phyloP scores from a whole-genome alignment of 2,888 invertebrate species.

The Xestia ashworthii region DNA sequence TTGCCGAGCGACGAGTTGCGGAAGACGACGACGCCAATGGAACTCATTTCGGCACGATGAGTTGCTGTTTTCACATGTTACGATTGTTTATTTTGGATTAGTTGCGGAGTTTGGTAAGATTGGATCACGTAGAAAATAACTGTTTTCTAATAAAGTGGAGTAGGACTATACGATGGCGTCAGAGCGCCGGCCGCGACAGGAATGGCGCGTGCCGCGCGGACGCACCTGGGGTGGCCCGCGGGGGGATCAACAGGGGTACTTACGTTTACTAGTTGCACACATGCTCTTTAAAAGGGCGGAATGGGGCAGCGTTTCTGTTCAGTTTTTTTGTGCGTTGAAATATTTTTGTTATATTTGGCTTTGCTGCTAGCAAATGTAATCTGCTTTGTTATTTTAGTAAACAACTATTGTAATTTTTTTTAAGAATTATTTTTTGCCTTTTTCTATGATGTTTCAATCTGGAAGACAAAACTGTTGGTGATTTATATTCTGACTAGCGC shows the following conservation, averaged over 20 bases:
- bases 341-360: slow-evolving; percentile 4
- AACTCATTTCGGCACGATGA: slow-evolving; percentile 87
- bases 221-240: slow-evolving; percentile 89
- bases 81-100: slow-evolving; percentile 78
- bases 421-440: background rate
- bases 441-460: background rate
- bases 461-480: too few relatives aligned
- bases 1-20: slow-evolving; percentile 91
- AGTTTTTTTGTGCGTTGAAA: slow-evolving; percentile 15
- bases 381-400: background rate
- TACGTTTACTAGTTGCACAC: slow-evolving; percentile 90
- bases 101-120: slow-evolving; percentile 73
- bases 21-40: slow-evolving; percentile 91
- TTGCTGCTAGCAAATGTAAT: background rate
- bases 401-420: background rate
- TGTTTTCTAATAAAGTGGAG: slow-evolving; percentile 68
- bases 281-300: slow-evolving; percentile 88
- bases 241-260: slow-evolving; percentile 90
- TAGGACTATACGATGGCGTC: slow-evolving; percentile 83
- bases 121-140: slow-evolving; percentile 78
- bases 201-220: slow-evolving; percentile 89
- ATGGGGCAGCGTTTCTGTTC: slow-evolving; percentile 79
- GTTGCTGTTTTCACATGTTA: slow-evolving; percentile 84
- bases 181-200: slow-evolving; percentile 87
- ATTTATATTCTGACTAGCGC: too few relatives aligned